Base-by-base conservation (phyloP, 2,113 vertebrate genomes). In the Leucosticte australis region DNA sequence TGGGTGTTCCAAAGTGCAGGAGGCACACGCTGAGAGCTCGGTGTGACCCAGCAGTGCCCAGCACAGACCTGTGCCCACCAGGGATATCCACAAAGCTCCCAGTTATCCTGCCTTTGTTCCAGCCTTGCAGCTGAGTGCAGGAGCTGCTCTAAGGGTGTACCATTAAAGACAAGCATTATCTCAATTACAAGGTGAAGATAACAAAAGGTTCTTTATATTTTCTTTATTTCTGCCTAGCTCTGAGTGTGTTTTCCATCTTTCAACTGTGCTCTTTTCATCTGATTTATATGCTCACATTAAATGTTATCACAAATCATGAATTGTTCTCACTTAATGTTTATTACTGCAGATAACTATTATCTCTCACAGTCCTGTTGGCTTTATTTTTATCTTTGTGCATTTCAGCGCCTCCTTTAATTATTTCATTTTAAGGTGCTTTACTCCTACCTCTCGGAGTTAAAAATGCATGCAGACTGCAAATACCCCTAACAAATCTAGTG, bases 301-400 rank as follows among this genome's bases (percentile, higher is more conserved):
- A 94, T 93, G 94, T 97, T 97, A 97, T 97, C 97, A 87, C 75
- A 91, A 94, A 83, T 91, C 93, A 82, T 68, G 91, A 94, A 95
- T 74, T 97, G 96, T 95, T 96, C 95, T 96, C 94, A 85, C 73
- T 96, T 96, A 55, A 26, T 90, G 93, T 97, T 98, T 96, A 97
- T 91, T 97, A 91, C 83, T 94, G 83, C 80, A 97, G 96, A 97
- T 97, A 97, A 92, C 90, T 83, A 87, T 95, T 95, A 97, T 97
- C 95, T 97, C 89, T 76, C 49, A 62, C 28, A 46, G 67, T 83
- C 77, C 80, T 87, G 68, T 96, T 97, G 87, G 74, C 84, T 97
- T 97, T 97, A 95, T 94, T 49, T 71, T 78, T 90, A 95, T 94
- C 56, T 70, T 59, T 92, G 79, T 74, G 75, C 79, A 91, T 96